These are phyloP conservation scores for Nilaparvata lugens DNA, from an alignment of 1,140 invertebrate species.

Conservation along the genomic window DNA sequence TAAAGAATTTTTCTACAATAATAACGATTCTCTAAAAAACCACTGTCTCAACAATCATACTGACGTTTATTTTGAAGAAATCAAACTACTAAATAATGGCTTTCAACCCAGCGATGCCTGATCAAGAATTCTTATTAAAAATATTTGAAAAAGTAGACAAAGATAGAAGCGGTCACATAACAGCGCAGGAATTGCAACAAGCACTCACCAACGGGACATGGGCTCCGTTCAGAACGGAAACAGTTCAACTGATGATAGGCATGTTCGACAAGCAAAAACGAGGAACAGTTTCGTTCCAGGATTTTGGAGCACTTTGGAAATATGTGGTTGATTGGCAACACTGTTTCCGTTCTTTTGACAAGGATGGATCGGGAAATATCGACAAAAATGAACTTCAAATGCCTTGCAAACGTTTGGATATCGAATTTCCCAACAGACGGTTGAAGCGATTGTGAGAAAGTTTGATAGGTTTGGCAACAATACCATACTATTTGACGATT, in stretches of 20 bases:
- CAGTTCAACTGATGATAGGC: slow-evolving; percentile 81
- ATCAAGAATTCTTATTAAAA: too few relatives aligned
- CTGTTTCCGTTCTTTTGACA: slow-evolving; percentile 90
- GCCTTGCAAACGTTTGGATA: slow-evolving; percentile 90
- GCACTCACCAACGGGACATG: slow-evolving; percentile 96
- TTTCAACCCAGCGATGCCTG: too few relatives aligned
- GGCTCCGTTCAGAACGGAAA: slow-evolving; percentile 97
- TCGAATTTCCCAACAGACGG: slow-evolving; percentile 73
- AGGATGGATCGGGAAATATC: slow-evolving; percentile 93
- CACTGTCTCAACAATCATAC: too few relatives aligned
- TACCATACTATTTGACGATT: slow-evolving; percentile 94
- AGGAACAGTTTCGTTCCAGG: slow-evolving; percentile 91
- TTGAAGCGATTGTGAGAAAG: slow-evolving; percentile 77
- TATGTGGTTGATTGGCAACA: slow-evolving; percentile 98
- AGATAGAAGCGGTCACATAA: slow-evolving; percentile 84
- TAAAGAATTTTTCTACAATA: too few relatives aligned
- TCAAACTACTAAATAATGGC: too few relatives aligned
- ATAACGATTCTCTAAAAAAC: too few relatives aligned
- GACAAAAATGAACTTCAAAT: slow-evolving; percentile 82
- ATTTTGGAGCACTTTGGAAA: slow-evolving; percentile 93
- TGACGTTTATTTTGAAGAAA: too few relatives aligned
- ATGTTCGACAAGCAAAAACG: slow-evolving; percentile 93
- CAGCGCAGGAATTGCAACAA: slow-evolving; percentile 78
- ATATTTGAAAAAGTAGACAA: slow-evolving; percentile 55
- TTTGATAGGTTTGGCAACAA: slow-evolving; percentile 86